Conservation (phyloP, 2,888 invertebrate species). For the Drosophila nr. perissopoda region DNA sequence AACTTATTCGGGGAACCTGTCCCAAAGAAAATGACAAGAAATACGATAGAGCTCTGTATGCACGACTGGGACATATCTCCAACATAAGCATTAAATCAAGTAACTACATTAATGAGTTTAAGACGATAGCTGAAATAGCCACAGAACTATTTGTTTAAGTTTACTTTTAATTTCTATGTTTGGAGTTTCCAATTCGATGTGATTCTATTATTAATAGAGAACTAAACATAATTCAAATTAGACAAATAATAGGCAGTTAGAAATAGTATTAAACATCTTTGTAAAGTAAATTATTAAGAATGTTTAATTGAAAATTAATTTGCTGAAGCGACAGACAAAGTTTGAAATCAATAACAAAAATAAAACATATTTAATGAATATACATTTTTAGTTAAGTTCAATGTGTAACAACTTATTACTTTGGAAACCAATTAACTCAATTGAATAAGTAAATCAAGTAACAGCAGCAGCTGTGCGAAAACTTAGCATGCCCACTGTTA, state of each 20-base stretch:
- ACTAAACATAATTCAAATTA: neutral
- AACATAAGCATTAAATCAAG: neutral
- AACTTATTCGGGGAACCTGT: conserved; percentile 61
- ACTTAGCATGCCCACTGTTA: neutral
- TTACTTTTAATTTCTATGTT: neutral
- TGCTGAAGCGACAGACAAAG: neutral
- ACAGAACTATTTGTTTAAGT: neutral
- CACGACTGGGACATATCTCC: conserved; percentile 1
- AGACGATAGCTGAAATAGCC: neutral
- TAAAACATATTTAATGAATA: neutral
- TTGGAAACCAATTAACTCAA: neutral
- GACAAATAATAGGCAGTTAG: too few relatives aligned
- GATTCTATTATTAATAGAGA: neutral
- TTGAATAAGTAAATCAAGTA: neutral
- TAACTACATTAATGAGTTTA: neutral
- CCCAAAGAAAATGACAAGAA: conserved; percentile 51
- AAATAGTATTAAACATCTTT: neutral
- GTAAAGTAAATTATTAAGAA: neutral
- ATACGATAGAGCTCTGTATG: neutral
- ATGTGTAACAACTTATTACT: neutral
- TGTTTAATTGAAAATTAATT: neutral
- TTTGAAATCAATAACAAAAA: neutral
- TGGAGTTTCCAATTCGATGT: neutral
- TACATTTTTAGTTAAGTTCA: neutral
- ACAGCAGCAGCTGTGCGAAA: neutral